phyloP scores from a whole-genome alignment of 2,797 vertebrate genomes.

The Melanotaenia trifasciata region DNA sequence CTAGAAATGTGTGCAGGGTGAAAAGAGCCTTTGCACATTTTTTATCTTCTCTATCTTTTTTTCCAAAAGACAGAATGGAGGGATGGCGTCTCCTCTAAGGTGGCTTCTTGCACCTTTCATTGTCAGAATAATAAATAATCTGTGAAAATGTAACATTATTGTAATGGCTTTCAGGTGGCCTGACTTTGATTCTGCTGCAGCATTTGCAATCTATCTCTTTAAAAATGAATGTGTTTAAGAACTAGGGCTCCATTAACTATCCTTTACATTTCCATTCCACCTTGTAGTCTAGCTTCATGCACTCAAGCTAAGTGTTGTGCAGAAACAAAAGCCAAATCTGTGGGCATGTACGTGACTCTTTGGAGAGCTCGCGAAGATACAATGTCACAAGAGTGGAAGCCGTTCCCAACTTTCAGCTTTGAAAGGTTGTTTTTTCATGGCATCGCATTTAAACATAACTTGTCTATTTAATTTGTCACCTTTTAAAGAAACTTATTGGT shows the following conservation, averaged over 20 bases:
- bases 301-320: constrained; percentile 73
- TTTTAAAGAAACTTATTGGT: neutral
- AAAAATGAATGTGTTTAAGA: constrained; percentile 85
- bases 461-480: neutral
- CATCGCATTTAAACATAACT: neutral
- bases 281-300: constrained; percentile 72
- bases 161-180: constrained; percentile 81
- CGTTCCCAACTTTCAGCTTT: constrained; percentile 7
- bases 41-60: constrained; percentile 54
- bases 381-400: constrained; percentile 25
- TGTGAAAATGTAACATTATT: constrained; percentile 80
- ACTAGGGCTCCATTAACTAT: constrained; percentile 81
- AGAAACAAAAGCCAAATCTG: constrained; percentile 35
- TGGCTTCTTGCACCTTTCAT: constrained; percentile 79
- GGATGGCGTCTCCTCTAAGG: constrained; percentile 43
- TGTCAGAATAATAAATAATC: constrained; percentile 85
- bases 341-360: constrained; percentile 21
- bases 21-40: constrained; percentile 73
- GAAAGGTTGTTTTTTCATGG: neutral
- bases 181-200: constrained; percentile 56
- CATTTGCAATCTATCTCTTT: constrained; percentile 78
- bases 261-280: constrained; percentile 73
- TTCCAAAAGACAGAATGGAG: constrained; percentile 50
- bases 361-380: constrained; percentile 33
- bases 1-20: constrained; percentile 62